Conservation (phyloP, 2,113 vertebrate species). For the Syrrhaptes paradoxus region DNA sequence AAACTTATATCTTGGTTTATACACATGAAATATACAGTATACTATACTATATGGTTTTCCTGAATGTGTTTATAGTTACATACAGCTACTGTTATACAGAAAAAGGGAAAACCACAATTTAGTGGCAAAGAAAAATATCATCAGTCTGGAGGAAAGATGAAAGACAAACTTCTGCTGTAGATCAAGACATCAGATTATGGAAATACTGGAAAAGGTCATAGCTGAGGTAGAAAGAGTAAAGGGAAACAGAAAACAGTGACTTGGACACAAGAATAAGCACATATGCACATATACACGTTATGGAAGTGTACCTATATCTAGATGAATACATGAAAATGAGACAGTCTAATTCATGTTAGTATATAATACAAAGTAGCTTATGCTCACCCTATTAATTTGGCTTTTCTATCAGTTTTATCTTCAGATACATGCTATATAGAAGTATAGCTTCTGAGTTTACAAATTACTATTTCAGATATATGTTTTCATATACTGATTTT, state of each 20-base stretch:
- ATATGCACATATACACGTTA: too few relatives aligned
- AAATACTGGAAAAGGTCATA: background rate
- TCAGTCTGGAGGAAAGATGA: background rate
- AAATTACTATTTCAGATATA: background rate
- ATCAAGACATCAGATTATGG: background rate
- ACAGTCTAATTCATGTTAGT: background rate
- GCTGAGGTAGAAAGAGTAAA: background rate
- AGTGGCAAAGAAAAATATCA: background rate
- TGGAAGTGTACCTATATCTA: background rate
- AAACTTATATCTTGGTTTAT: background rate
- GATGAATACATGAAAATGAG: background rate
- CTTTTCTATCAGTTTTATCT: background rate
- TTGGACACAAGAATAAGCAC: background rate
- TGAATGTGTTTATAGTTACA: background rate
- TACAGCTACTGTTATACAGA: background rate
- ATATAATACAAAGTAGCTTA: background rate
- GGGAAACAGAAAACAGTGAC: background rate
- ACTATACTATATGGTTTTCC: background rate
- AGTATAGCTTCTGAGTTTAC: background rate
- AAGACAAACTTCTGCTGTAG: background rate
- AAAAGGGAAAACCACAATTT: background rate
- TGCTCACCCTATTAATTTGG: background rate
- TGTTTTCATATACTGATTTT: background rate
- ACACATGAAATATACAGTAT: background rate
- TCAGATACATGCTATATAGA: background rate